Evolutionary conservation across 1,140 invertebrate species (phyloP), one percentile per base, ranked within the genome.

Genomic region (Tetranychus cinnabarinus): DNA sequence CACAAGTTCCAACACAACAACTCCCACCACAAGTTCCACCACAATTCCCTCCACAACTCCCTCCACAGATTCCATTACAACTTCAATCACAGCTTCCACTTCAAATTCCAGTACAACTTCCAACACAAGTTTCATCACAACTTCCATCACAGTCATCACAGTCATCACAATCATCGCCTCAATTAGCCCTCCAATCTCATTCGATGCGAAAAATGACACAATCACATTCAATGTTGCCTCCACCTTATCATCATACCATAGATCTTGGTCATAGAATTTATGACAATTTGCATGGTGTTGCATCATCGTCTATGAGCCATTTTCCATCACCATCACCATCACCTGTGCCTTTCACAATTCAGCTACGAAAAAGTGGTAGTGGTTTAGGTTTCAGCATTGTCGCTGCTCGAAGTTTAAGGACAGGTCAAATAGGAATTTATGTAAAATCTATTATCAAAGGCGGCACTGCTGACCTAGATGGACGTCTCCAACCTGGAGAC

Each of bases 401-500:
- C 33, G 88, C 88, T 31, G 88, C 88, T 8, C 89, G 88, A 85
- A 86, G 91, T 39, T 82, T 85, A 50, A 84, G 84, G n/a, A 87
- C 90, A 70, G 83, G 85, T 67, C 82, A 86, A 67, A 75, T 92
- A 52, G 92, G 92, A 45, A 97, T 97, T 70, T 97, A 97, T 72
- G 92, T 97, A 61, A 97, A 97, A 75, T 92, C 89, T 61, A 91
- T 97, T 33, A 91, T 97, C 36, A 81, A 87, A 62, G 89, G 89
- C 55, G 92, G 92, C 56, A 90, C 91, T 56, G 93, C 92, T 34
- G 90, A 92, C 75, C 80, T 84, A 78, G 91, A 97, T 77, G 89
- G 90, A 7, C 77, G 90, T 61, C 75, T 99, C 58, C 83, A 91
- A 67, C 88, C 91, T 61, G 95, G 96, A 23, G 96, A 99, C 78